Evolutionary conservation across 2,113 vertebrate genomes (phyloP), one percentile per base, ranked within the genome.

Genomic region (Microcebus murinus): DNA sequence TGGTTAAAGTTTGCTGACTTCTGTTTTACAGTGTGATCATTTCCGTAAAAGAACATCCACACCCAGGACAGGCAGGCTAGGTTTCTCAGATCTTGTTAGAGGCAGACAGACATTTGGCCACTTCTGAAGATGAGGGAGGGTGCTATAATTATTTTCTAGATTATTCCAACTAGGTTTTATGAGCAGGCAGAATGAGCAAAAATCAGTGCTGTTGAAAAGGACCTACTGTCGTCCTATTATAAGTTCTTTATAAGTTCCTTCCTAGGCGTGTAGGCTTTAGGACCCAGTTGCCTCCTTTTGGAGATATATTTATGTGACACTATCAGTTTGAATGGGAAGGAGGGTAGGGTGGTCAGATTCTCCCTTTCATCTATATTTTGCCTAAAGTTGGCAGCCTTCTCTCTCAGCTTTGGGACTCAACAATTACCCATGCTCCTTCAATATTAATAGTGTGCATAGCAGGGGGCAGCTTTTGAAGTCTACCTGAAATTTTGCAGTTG

Each of bases 361-460:
- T 94, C 87, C n/a, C 89, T 97, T 97, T 97, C 57, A 96, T 96
- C 91, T 97, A 4, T 93, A 50, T 95, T 97, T 93, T 68, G 50
- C 79, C 68, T 80, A 68, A 82, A 87, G 63, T 94, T 89, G 82
- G 31, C 90, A 97, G 76, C 6, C 65, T 97, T 85, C 92, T 31
- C 79, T 94, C 55, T 79, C 45, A 89, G 86, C 65, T 71, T 86
- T 71, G 76, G 77, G 82, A 74, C 42, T 82, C 50, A 57, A 36
- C 39, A 92, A 85, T 88, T 68, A 71, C 65, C 90, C 29, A 8
- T 70, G 83, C 68, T 89, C 67, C 86, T 96, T 92, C 91, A 93
- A 96, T 97, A 96, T 97, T 95, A 96, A 97, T 92, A 65, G 63
- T 86, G 57, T 94, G 25, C 74, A 52, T 76, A 93, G 83, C 93